A percentile compares a stretch with the other conserved stretches of the same genome.
Evolutionary conservation across 1,140 invertebrate genomes (phyloP).

Genomic region (Stegodyphus mimosarum): DNA sequence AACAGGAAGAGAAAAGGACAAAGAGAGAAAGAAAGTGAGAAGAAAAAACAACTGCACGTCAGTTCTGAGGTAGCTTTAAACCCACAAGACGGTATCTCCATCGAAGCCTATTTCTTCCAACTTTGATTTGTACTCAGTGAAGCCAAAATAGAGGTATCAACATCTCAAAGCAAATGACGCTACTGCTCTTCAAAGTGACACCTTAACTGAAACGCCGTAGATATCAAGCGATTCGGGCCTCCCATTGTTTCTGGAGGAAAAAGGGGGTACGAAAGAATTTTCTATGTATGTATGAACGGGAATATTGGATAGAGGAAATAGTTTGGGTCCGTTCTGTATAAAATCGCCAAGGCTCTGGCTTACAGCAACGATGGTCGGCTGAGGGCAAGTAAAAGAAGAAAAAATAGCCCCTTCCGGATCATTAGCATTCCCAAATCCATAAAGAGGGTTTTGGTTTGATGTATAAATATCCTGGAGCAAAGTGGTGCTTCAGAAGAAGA

Average conservation of each 20-base stretch:
- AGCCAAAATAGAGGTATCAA: constrained; percentile 43
- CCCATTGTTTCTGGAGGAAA: not conserved
- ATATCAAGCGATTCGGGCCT: constrained; percentile 33
- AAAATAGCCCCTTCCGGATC: too few species aligned
- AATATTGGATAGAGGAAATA: constrained; percentile 5
- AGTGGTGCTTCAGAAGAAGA: too few species aligned
- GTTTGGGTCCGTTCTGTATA: too few species aligned
- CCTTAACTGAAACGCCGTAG: constrained; percentile 33
- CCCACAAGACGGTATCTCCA: not conserved
- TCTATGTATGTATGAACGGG: constrained; percentile 40
- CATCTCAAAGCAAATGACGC: constrained; percentile 52
- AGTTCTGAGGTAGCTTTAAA: constrained; percentile 28
- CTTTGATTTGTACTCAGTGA: constrained; percentile 42
- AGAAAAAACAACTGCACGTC: constrained; percentile 19
- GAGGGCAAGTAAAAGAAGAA: too few species aligned
- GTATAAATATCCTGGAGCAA: too few species aligned
- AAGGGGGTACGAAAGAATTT: constrained; percentile 14
- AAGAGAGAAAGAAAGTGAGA: not conserved
- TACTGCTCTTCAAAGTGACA: constrained; percentile 31
- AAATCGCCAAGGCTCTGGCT: too few species aligned
- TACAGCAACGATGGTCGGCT: too few species aligned
- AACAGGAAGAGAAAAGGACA: not conserved
- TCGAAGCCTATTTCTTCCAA: constrained; percentile 14
- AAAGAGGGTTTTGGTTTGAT: too few species aligned
- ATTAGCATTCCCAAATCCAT: too few species aligned